Base-by-base conservation (phyloP, 2,797 vertebrate genomes). In the Hypotaenidia philippensis region DNA sequence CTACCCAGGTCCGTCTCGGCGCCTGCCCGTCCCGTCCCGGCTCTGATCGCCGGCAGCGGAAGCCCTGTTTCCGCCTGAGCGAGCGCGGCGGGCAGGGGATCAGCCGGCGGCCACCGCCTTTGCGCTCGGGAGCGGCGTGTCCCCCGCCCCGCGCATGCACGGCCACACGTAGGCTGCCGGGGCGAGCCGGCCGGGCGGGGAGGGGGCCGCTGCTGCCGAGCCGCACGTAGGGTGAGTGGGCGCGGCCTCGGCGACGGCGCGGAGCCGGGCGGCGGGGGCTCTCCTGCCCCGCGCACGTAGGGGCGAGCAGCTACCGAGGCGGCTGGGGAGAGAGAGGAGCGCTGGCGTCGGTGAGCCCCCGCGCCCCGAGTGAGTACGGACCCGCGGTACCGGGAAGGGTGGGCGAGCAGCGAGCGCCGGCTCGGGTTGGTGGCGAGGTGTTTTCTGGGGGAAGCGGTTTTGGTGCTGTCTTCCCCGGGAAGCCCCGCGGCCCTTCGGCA, bases 181-280 rank as follows among this genome's bases (percentile, higher is more conserved):
- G 82, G 70, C 36, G 45, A 79, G 68, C 55, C 41, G 76, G 72
- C 71, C 81, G 87, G 69, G 69, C 70, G 59, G 49, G 79, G 69
- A 66, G 65, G 88, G 93, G 70, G 59, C 69, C 41, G 81, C 60
- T 88, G 94, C 91, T 95, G 95, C 95, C 20, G 83, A 76, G 70
- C 95, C 31, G 96, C 96, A 96, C 90, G 96, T 96, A 93, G 55
- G 44, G 91, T 68, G 91, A 94, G 91, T 70, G 91, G 94, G 94
- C 78, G 92, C 92, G 92, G 94, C 66, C 45, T 90, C 75, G 31
- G 26, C 56, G 65, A 76, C 74, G 66, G 87, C 32, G 55, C 23
- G 53, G 76, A 13, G 27, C 50, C 15, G 36, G 53, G 57, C 27
- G 61, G 55, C 16, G 41, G 68, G 66, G 69, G 44, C 49, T 89